Evolutionary conservation across 2,888 invertebrate genomes (phyloP).

Genomic region (Mycalesis mineus): DNA sequence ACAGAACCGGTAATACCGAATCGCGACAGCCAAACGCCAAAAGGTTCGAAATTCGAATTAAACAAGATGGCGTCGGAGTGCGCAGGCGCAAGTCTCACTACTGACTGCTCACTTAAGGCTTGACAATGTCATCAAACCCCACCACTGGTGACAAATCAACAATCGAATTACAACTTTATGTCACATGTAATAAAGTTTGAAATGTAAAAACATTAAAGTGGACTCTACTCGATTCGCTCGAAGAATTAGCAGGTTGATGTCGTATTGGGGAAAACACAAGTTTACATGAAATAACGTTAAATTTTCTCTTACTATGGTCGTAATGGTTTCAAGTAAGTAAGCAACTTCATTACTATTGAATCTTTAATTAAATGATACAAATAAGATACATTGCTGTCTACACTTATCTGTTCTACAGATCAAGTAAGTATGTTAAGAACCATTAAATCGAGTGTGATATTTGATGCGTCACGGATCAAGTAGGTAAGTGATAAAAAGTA

Average conservation of each 20-base stretch:
- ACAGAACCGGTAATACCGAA: neutral
- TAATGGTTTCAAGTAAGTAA: conserved; percentile 1
- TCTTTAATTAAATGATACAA: neutral
- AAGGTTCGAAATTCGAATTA: conserved; percentile 13
- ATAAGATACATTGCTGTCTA: too few species aligned
- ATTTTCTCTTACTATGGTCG: conserved; percentile 14
- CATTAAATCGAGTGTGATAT: too few species aligned
- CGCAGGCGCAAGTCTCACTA: conserved; percentile 56
- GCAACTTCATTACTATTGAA: neutral
- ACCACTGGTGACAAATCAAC: conserved; percentile 35
- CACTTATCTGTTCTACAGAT: too few species aligned
- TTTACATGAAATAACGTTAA: conserved; percentile 35
- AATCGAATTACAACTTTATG: conserved; percentile 18
- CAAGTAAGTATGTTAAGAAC: too few species aligned
- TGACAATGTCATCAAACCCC: conserved; percentile 58
- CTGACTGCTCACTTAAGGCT: conserved; percentile 59
- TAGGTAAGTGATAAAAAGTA: too few species aligned
- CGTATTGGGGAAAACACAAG: conserved; percentile 58
- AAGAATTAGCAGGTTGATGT: conserved; percentile 54
- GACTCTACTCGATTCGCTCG: conserved; percentile 33
- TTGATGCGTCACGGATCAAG: too few species aligned
- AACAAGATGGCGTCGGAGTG: conserved; percentile 44
- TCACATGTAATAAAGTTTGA: neutral
- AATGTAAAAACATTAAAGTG: neutral
- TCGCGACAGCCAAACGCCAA: neutral